Evolutionary conservation across 1,140 invertebrate genomes (phyloP), one percentile per base, ranked within the genome.

Genomic region (Acromyrmex heyeri): DNA sequence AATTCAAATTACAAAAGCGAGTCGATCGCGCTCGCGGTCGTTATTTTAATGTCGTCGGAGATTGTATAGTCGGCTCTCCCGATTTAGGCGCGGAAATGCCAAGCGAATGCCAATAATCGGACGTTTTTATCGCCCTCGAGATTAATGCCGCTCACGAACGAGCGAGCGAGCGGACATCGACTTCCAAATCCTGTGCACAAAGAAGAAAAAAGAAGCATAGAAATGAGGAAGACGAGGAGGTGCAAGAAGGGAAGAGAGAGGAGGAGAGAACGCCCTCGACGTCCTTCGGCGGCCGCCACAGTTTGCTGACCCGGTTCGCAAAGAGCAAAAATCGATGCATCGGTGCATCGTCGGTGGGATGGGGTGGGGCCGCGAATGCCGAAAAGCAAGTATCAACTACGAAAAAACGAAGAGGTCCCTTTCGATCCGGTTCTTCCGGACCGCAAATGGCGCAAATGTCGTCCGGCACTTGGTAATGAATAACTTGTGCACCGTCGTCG

Each of bases 251-350:
- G 48, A 10, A 30, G 48, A 59, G 65, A n/a, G 57, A 65, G 55
- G 62, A 70, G 53, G 48, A n/a, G 34, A 57, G 48, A 72, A 79
- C 86, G 86, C 79, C 86, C 86, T 86, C 73, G 90, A 75, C 93
- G 92, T 91, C 92, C 91, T 93, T 93, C 92, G 91, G 82, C 88
- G 92, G 86, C 88, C 92, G 89, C 87, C 91, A 91, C 87, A 93
- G 92, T 93, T 93, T 93, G 90, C 91, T 91, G 92, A 93, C 92
- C 93, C 88, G 85, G 50, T 90, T 86, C 48, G 81, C 85, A 92
- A 91, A 88, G 86, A 90, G 86, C 77, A 90, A 92, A 91, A 87
- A 91, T 90, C 85, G 79, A 91, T 78, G 67, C 34, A 8, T 38
- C 34, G 7, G 30, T 62, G 85, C 72, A n/a, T 59, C 64, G 62